These are phyloP conservation scores for Ephialtes manifestator DNA, from an alignment of 2,888 invertebrate genomes.

Conservation along the genomic window DNA sequence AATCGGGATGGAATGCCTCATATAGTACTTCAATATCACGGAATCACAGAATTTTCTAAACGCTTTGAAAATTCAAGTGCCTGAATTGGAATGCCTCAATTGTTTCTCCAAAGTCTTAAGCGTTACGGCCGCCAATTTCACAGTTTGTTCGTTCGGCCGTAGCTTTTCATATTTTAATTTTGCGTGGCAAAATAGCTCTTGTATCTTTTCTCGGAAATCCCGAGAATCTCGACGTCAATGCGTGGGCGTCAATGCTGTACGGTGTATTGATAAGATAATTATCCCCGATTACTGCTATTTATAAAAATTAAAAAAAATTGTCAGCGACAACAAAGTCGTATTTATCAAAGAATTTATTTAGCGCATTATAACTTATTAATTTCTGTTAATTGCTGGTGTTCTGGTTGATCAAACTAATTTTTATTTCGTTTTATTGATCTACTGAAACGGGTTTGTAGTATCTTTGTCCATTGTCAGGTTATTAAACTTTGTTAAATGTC, in stretches of 20 bases:
- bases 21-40: too few species aligned
- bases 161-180: constrained; percentile 2
- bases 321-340: neutral
- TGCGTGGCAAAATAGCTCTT: neutral
- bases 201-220: neutral
- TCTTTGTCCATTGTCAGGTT: too few species aligned
- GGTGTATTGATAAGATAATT: constrained; percentile 4
- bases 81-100: too few species aligned
- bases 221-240: constrained; percentile 1
- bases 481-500: too few species aligned
- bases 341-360: neutral
- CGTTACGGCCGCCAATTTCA: neutral
- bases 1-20: too few species aligned
- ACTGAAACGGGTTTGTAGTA: too few species aligned
- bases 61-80: too few species aligned
- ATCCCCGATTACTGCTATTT: neutral
- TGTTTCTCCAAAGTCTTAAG: neutral
- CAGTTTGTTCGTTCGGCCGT: neutral
- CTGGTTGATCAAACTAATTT: too few species aligned
- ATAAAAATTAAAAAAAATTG: constrained; percentile 24
- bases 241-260: neutral
- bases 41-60: too few species aligned
- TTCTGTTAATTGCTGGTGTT: too few species aligned
- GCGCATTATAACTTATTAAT: too few species aligned
- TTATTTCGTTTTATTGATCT: too few species aligned